Conservation (phyloP, 2,113 vertebrate species). For the Channa argus region DNA sequence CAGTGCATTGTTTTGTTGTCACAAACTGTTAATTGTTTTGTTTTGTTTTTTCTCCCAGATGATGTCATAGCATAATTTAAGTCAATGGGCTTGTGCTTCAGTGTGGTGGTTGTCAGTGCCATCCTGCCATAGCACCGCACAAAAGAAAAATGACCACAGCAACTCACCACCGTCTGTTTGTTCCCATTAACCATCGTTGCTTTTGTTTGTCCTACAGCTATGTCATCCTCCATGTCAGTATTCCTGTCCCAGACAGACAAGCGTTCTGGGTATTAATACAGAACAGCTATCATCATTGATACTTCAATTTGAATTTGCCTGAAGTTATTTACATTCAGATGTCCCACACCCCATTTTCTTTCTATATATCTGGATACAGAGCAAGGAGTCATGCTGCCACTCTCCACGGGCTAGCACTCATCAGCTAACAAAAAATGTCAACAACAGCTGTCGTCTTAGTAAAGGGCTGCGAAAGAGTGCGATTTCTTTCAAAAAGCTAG, state of each 20-base stretch:
- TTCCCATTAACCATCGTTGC: conserved; percentile 63
- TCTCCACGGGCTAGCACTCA: conserved; percentile 16
- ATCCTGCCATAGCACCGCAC: conserved; percentile 43
- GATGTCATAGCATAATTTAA: conserved; percentile 61
- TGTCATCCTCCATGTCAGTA: conserved; percentile 21
- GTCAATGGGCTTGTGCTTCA: conserved; percentile 43
- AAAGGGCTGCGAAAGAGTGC: conserved; percentile 18
- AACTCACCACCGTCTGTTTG: conserved; percentile 26
- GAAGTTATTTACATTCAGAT: background rate
- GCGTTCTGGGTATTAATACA: conserved; percentile 36
- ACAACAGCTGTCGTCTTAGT: conserved; percentile 58
- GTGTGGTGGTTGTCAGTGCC: conserved; percentile 65
- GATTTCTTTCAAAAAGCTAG: conserved; percentile 9
- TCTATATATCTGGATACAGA: background rate
- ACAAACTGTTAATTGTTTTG: conserved; percentile 75
- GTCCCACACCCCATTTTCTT: background rate
- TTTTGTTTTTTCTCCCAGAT: conserved; percentile 72
- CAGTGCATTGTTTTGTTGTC: conserved; percentile 71
- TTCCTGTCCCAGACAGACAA: conserved; percentile 45
- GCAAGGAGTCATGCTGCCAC: background rate
- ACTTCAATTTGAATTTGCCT: background rate
- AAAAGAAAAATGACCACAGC: conserved; percentile 37
- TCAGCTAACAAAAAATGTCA: conserved; percentile 52
- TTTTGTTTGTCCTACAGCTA: conserved; percentile 59
- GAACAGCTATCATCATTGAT: background rate